Evolutionary conservation across 2,888 invertebrate species (phyloP).

Genomic region (Blastobasis lacticolella): DNA sequence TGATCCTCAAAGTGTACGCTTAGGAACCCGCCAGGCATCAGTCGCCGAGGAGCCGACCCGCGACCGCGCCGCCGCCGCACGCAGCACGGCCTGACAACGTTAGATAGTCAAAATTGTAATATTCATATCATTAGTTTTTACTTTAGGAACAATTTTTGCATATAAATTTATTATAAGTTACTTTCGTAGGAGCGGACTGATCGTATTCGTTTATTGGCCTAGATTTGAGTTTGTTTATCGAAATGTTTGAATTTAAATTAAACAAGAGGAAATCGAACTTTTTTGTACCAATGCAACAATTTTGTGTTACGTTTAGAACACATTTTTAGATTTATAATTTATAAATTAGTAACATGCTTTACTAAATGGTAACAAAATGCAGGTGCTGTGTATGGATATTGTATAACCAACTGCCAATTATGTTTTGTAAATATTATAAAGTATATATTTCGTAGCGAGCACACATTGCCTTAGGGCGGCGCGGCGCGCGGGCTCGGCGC

Average conservation of each 20-base stretch:
- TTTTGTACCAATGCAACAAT: slow-evolving; percentile 21
- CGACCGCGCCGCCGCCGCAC: slow-evolving; percentile 32
- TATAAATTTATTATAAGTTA: slow-evolving; percentile 46
- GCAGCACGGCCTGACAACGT: slow-evolving; percentile 39
- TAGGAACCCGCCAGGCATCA: slow-evolving; percentile 37
- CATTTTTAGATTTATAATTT: slow-evolving; percentile 40
- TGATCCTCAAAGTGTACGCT: slow-evolving; percentile 44
- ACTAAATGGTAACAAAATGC: slow-evolving; percentile 49
- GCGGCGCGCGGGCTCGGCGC: slow-evolving; percentile 52
- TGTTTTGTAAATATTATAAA: slow-evolving; percentile 64
- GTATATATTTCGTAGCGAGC: slow-evolving; percentile 52
- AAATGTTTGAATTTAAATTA: slow-evolving; percentile 25
- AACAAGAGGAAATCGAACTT: slow-evolving; percentile 1
- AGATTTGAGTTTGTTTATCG: slow-evolving; percentile 43
- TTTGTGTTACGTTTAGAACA: slow-evolving; percentile 22
- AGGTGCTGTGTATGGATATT: slow-evolving; percentile 47
- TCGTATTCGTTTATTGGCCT: slow-evolving; percentile 50
- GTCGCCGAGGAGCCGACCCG: slow-evolving; percentile 30
- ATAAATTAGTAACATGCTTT: slow-evolving; percentile 51
- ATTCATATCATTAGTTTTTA: slow-evolving; percentile 74
- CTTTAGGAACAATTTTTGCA: slow-evolving; percentile 61
- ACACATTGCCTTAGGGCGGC: slow-evolving; percentile 54
- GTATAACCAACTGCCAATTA: slow-evolving; percentile 53
- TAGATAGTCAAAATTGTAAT: slow-evolving; percentile 71
- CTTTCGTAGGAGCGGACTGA: slow-evolving; percentile 46